These are phyloP conservation scores for Hirundichthys speculiger DNA, from an alignment of 2,113 vertebrate genomes.

Conservation along the genomic window DNA sequence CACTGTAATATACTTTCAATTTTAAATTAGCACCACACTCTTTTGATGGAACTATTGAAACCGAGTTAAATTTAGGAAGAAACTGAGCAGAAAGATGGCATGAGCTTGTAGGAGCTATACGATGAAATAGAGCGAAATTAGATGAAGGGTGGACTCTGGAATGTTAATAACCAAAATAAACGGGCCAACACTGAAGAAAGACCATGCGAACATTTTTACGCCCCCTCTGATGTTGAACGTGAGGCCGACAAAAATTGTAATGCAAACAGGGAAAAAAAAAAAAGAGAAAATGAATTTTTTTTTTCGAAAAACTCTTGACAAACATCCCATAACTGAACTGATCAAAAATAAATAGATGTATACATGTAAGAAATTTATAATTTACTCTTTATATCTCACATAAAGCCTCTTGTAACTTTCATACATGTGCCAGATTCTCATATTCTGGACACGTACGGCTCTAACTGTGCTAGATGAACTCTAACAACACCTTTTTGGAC, in stretches of 20 bases:
- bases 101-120: neutral
- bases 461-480: slow-evolving; percentile 72
- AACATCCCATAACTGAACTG: slow-evolving; percentile 81
- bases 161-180: slow-evolving; percentile 71
- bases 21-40: too few relatives aligned
- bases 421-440: slow-evolving; percentile 63
- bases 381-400: slow-evolving; percentile 85
- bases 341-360: slow-evolving; percentile 93
- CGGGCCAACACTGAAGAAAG: slow-evolving; percentile 22
- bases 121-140: slow-evolving; percentile 31
- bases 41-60: too few relatives aligned
- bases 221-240: slow-evolving; percentile 51
- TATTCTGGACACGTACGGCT: slow-evolving; percentile 65
- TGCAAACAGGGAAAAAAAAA: slow-evolving; percentile 42
- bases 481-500: slow-evolving; percentile 59
- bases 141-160: slow-evolving; percentile 68
- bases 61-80: neutral
- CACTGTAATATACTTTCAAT: too few relatives aligned
- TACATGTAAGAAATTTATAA: slow-evolving; percentile 90
- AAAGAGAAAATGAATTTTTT: slow-evolving; percentile 25
- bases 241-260: slow-evolving; percentile 73
- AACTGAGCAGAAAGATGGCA: neutral
- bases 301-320: slow-evolving; percentile 73
- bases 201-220: slow-evolving; percentile 11
- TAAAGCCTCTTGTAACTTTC: slow-evolving; percentile 83